Evolutionary conservation across 1,140 invertebrate species (phyloP).

Genomic region (Oscheius sp.): DNA sequence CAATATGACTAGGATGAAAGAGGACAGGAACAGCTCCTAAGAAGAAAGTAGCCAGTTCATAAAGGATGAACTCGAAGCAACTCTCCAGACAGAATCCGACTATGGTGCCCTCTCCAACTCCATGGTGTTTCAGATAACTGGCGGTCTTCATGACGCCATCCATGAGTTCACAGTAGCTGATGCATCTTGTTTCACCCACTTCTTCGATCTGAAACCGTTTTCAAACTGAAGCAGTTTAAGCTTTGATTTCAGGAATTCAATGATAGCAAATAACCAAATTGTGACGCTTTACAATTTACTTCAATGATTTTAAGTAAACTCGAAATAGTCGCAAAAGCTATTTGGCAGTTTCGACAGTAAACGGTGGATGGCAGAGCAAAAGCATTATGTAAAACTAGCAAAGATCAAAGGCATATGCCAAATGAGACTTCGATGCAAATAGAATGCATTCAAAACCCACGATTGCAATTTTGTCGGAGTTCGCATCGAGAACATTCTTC

Average conservation of each 20-base stretch:
- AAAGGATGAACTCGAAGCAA: not conserved
- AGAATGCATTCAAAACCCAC: no score
- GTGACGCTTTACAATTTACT: no score
- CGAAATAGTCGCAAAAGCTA: no score
- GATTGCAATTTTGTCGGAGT: not conserved
- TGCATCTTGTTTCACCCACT: not conserved
- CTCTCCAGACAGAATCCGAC: constrained; percentile 1
- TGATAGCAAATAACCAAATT: no score
- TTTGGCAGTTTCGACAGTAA: no score
- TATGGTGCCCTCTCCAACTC: not conserved
- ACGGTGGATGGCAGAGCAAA: no score
- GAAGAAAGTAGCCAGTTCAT: not conserved
- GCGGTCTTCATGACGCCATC: not conserved
- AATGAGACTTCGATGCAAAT: no score
- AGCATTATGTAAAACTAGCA: no score
- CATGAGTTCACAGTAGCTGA: not conserved
- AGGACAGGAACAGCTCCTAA: not conserved
- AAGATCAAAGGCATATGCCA: no score
- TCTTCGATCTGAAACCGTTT: not conserved
- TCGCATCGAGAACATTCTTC: not conserved
- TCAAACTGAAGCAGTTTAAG: no score
- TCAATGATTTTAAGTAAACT: no score
- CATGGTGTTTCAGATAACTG: not conserved
- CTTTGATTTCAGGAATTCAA: not conserved
- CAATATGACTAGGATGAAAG: not conserved